phyloP scores from a whole-genome alignment of 37 sponge, comb jelly and placozoan species.

The Spongilla lacustris region DNA sequence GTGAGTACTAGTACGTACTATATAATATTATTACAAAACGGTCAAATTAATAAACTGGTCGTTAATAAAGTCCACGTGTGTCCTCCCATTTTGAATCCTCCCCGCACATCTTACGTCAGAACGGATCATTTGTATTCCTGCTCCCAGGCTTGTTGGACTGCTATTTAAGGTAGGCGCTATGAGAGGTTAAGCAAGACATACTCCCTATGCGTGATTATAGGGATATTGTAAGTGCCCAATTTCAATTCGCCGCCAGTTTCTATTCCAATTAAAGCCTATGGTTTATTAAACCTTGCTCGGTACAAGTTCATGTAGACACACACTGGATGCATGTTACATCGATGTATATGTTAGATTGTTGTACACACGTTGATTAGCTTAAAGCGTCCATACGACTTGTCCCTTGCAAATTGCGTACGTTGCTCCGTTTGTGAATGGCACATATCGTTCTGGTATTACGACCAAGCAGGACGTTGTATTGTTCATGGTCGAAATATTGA shows the following conservation, averaged over 20 bases:
- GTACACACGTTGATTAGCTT: no score
- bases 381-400: no score
- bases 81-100: not conserved
- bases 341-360: no score
- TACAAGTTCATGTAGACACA: not conserved
- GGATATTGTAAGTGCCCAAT: not conserved
- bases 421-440: no score
- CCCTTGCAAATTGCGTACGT: no score
- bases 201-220: not conserved
- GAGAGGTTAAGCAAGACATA: not conserved
- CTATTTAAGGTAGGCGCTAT: not conserved
- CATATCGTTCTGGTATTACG: no score
- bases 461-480: no score
- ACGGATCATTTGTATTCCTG: not conserved
- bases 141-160: not conserved
- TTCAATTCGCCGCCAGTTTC: not conserved
- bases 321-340: not conserved
- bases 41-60: not conserved
- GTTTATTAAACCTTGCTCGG: not conserved
- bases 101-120: not conserved
- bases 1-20: no score
- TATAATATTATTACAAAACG: no score
- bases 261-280: slow-evolving; percentile 1
- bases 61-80: not conserved
- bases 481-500: no score